A percentile compares a stretch with the other conserved stretches of the same genome.
Conservation (phyloP, 2,888 invertebrate species). For the Epiblema foenella region DNA sequence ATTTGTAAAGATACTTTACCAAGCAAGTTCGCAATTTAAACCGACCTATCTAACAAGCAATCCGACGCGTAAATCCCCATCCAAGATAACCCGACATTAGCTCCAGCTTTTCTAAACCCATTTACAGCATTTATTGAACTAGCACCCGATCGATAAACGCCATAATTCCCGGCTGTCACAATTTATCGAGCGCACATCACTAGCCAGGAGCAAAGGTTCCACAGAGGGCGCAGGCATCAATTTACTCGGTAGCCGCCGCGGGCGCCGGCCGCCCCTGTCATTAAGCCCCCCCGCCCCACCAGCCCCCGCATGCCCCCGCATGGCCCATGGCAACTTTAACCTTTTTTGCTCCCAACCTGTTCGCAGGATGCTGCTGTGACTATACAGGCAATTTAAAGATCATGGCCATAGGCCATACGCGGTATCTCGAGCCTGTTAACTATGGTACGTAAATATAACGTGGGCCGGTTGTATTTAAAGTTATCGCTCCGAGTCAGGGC, state of each 20-base stretch:
- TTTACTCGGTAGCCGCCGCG: slow-evolving; percentile 83
- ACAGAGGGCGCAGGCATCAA: slow-evolving; percentile 82
- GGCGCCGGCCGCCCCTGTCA: slow-evolving; percentile 84
- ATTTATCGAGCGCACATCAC: slow-evolving; percentile 80
- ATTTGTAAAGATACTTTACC: slow-evolving; percentile 1
- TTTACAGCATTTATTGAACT: slow-evolving; percentile 46
- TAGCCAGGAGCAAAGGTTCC: slow-evolving; percentile 83
- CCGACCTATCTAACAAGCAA: slow-evolving; percentile 16
- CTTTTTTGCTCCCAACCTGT: slow-evolving; percentile 85
- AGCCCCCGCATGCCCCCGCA: slow-evolving; percentile 49
- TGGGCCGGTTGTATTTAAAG: slow-evolving; percentile 61
- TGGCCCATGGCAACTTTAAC: slow-evolving; percentile 73
- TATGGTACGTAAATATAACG: slow-evolving; percentile 68
- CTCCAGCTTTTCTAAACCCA: slow-evolving; percentile 27
- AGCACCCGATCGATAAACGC: slow-evolving; percentile 56
- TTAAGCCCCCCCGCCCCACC: slow-evolving; percentile 63
- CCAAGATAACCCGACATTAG: slow-evolving; percentile 32
- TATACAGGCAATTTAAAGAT: slow-evolving; percentile 72
- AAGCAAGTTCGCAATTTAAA: slow-evolving; percentile 14
- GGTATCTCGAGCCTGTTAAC: slow-evolving; percentile 71
- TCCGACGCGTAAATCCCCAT: slow-evolving; percentile 29
- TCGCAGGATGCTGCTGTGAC: slow-evolving; percentile 78
- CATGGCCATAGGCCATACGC: slow-evolving; percentile 82
- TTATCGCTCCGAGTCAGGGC: slow-evolving; percentile 55
- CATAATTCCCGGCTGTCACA: slow-evolving; percentile 65